Evolutionary conservation across 2,113 vertebrate species (phyloP).

Genomic region (Camelus bactrianus): DNA sequence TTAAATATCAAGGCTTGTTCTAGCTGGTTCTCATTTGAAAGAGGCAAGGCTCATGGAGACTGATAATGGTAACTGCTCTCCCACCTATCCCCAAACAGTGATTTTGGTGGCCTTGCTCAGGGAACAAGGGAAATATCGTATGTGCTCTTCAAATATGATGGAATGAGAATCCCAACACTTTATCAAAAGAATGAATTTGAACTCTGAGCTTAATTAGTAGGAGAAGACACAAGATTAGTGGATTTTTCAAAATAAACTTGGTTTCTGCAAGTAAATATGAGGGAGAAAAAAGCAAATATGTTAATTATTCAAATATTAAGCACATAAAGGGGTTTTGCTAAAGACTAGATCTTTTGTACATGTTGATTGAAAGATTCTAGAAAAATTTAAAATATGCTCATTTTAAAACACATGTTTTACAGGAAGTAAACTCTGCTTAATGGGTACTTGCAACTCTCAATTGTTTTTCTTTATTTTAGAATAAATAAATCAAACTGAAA

Average conservation of each 20-base stretch:
- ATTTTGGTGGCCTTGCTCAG: not conserved
- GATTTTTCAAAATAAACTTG: conserved; percentile 53
- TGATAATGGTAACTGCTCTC: not conserved
- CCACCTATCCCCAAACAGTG: not conserved
- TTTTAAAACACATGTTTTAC: conserved; percentile 55
- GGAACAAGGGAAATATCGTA: not conserved
- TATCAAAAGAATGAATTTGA: conserved; percentile 62
- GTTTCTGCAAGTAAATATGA: conserved; percentile 56
- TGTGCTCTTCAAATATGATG: not conserved
- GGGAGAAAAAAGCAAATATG: not conserved
- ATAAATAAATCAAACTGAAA: conserved; percentile 65
- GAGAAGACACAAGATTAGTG: not conserved
- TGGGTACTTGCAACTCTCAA: conserved; percentile 4
- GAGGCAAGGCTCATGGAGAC: not conserved
- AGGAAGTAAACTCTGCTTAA: conserved; percentile 56
- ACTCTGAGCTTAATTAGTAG: conserved; percentile 36
- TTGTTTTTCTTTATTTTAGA: conserved; percentile 60
- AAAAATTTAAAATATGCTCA: conserved; percentile 36
- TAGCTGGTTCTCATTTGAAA: conserved; percentile 53
- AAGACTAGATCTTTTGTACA: conserved; percentile 17
- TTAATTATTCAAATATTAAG: conserved; percentile 56
- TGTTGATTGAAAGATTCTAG: conserved; percentile 52
- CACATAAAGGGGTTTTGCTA: conserved; percentile 25
- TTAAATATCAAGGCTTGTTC: conserved; percentile 50
- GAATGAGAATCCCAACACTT: not conserved